These are phyloP conservation scores for Acrossocheilus fasciatus DNA, from an alignment of 2,797 vertebrate genomes.

Conservation along the genomic window DNA sequence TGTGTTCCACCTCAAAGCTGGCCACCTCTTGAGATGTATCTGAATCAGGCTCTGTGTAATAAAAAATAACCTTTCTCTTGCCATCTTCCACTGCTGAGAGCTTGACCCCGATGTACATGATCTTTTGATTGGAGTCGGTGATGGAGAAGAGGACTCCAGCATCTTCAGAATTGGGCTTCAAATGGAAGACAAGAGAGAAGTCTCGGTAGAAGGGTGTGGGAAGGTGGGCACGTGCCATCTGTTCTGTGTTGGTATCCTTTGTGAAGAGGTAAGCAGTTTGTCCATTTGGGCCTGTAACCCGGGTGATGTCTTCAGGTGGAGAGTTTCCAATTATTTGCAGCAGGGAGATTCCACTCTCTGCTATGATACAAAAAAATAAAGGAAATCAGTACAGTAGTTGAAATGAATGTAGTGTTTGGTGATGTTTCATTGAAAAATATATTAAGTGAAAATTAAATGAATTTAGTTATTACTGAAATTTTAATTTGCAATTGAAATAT, in stretches of 20 bases:
- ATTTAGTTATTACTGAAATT: background rate
- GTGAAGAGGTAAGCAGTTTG: constrained; percentile 78
- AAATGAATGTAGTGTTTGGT: background rate
- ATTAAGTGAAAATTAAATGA: background rate
- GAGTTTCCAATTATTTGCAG: constrained; percentile 87
- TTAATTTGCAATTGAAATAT: background rate
- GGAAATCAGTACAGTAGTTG: background rate
- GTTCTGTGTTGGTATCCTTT: constrained; percentile 70
- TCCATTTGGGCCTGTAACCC: constrained; percentile 72
- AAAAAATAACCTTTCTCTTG: constrained; percentile 84
- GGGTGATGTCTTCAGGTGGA: constrained; percentile 71
- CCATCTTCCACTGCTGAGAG: constrained; percentile 74
- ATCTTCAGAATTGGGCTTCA: constrained; percentile 77
- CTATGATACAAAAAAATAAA: constrained; percentile 56
- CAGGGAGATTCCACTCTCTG: constrained; percentile 80
- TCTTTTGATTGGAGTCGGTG: constrained; percentile 79
- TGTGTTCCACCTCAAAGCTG: constrained; percentile 81
- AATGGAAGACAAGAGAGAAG: constrained; percentile 88
- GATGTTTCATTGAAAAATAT: background rate
- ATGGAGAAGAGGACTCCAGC: constrained; percentile 86
- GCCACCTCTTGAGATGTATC: constrained; percentile 77
- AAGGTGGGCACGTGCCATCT: constrained; percentile 82
- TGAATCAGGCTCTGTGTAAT: constrained; percentile 86
- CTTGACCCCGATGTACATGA: constrained; percentile 88
- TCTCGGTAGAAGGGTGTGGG: constrained; percentile 86